Evolutionary conservation across 2,797 vertebrate species (phyloP).

Genomic region (Neosilurus hyrtlii): DNA sequence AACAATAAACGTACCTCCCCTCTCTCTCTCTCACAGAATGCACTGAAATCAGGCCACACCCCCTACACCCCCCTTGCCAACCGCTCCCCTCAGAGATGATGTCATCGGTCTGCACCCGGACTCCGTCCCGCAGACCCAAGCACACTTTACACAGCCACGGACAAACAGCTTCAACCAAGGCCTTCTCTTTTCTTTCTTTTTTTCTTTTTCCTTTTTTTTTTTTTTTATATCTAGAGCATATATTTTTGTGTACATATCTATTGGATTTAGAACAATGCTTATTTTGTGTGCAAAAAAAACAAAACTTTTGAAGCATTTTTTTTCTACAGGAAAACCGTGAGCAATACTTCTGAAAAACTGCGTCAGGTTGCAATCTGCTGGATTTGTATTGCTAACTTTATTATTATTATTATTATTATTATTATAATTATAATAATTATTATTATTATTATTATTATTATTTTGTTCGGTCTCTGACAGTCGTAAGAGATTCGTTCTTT

Average conservation of each 20-base stretch:
- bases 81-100: slow-evolving; percentile 27
- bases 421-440: no score
- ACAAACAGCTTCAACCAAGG: slow-evolving; percentile 58
- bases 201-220: not conserved
- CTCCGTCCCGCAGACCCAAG: slow-evolving; percentile 36
- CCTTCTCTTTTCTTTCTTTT: slow-evolving; percentile 36
- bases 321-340: slow-evolving; percentile 49
- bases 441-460: slow-evolving; percentile 1
- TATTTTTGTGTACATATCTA: slow-evolving; percentile 61
- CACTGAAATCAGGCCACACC: slow-evolving; percentile 47
- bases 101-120: slow-evolving; percentile 46
- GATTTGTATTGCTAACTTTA: slow-evolving; percentile 69
- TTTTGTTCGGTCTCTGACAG: slow-evolving; percentile 57
- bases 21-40: slow-evolving; percentile 12
- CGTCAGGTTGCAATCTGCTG: slow-evolving; percentile 71
- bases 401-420: no score
- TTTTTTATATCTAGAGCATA: slow-evolving; percentile 48
- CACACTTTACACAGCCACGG: slow-evolving; percentile 46
- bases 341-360: slow-evolving; percentile 56
- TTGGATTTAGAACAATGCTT: slow-evolving; percentile 60
- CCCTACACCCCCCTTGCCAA: slow-evolving; percentile 31
- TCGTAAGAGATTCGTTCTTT: slow-evolving; percentile 57
- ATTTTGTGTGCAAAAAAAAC: slow-evolving; percentile 55
- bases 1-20: not conserved
- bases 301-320: slow-evolving; percentile 27